phyloP scores from a whole-genome alignment of 2,113 vertebrate genomes.

The Aix galericulata region DNA sequence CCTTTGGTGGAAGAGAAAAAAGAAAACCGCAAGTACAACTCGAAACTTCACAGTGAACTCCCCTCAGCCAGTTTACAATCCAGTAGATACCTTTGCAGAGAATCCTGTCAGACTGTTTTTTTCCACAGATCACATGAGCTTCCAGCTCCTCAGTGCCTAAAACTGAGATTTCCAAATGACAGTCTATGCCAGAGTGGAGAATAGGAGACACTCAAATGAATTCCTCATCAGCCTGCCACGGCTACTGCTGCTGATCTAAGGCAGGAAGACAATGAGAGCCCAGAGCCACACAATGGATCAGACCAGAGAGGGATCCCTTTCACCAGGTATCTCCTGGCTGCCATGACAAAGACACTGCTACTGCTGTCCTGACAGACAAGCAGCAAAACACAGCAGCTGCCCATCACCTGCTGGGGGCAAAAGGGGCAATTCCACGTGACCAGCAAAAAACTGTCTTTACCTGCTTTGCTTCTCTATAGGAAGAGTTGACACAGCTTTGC shows the following conservation, averaged over 20 bases:
- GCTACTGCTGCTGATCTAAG: not conserved
- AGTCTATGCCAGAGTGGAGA: not conserved
- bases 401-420: not conserved
- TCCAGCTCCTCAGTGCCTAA: not conserved
- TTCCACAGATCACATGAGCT: not conserved
- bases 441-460: not conserved
- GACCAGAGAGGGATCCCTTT: not conserved
- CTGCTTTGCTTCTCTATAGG: not conserved
- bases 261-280: not conserved
- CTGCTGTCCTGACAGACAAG: not conserved
- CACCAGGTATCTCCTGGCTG: not conserved
- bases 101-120: not conserved
- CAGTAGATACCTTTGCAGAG: not conserved
- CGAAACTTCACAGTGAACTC: not conserved
- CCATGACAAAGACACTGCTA: fast-evolving
- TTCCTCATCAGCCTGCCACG: not conserved
- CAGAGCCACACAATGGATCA: fast-evolving
- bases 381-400: not conserved
- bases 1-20: not conserved
- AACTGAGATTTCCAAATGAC: not conserved
- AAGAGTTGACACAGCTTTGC: not conserved
- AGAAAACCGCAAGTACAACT: not conserved
- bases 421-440: not conserved
- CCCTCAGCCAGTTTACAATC: not conserved
- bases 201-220: not conserved